phyloP scores from a whole-genome alignment of 2,888 invertebrate species.

The Gasteruption jaculator region DNA sequence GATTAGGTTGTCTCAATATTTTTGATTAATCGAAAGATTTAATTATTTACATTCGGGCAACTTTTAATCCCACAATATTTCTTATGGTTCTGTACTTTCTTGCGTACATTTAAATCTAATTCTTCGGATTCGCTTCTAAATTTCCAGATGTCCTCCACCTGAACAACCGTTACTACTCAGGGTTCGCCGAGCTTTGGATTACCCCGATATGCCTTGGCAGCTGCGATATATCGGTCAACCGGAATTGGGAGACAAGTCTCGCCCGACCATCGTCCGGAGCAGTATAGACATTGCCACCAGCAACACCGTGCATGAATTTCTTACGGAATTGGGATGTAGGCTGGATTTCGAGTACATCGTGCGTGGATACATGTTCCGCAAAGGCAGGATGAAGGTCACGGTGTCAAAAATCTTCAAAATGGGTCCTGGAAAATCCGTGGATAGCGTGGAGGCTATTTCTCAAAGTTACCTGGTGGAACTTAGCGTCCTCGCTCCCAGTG shows the following conservation, averaged over 20 bases:
- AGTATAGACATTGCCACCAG: conserved; percentile 92
- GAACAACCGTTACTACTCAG: conserved; percentile 66
- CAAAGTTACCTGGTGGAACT: conserved; percentile 92
- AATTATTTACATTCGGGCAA: background rate
- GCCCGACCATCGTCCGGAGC: conserved; percentile 86
- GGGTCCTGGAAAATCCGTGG: conserved; percentile 66
- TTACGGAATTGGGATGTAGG: conserved; percentile 86
- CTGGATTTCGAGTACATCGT: conserved; percentile 92
- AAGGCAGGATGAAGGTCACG: conserved; percentile 95
- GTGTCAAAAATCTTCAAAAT: conserved; percentile 92
- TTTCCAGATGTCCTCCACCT: conserved; percentile 39
- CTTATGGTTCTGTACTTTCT: background rate
- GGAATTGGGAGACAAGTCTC: conserved; percentile 81
- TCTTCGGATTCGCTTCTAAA: background rate
- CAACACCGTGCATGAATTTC: conserved; percentile 83
- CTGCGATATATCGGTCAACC: conserved; percentile 89
- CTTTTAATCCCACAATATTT: background rate
- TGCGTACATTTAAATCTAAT: too few species aligned
- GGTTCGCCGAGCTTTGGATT: conserved; percentile 79
- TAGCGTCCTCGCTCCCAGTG: conserved; percentile 83
- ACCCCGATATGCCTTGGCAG: conserved; percentile 83
- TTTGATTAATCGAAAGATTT: too few species aligned
- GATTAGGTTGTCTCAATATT: too few species aligned
- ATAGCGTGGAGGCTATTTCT: conserved; percentile 78
- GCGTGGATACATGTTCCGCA: conserved; percentile 90